Evolutionary conservation across 2,888 invertebrate genomes (phyloP).

Genomic region (Trachelus stipa): DNA sequence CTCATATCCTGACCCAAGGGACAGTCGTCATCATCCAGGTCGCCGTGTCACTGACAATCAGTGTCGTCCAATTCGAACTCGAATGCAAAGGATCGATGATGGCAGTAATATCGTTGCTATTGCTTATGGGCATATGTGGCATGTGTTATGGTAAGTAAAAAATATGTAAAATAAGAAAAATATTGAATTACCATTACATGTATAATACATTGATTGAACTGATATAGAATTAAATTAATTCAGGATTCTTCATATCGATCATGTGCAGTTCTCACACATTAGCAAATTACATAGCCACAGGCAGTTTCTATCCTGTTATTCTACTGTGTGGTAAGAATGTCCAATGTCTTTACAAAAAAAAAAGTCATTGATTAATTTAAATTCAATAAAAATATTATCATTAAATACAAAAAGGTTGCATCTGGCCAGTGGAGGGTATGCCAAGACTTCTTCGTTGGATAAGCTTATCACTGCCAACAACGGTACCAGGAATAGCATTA

Average conservation of each 20-base stretch:
- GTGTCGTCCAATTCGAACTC: conserved; percentile 73
- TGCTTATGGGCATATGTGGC: conserved; percentile 83
- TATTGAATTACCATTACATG: conserved; percentile 4
- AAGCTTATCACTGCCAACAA: conserved; percentile 81
- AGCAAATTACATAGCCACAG: conserved; percentile 87
- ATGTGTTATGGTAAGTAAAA: conserved; percentile 79
- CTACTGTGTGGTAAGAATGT: conserved; percentile 81
- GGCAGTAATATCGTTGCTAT: conserved; percentile 73
- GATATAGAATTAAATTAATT: conserved; percentile 28
- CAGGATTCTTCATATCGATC: conserved; percentile 85
- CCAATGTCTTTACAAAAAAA: background rate
- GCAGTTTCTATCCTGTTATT: conserved; percentile 91
- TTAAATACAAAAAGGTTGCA: conserved; percentile 66
- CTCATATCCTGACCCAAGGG: conserved; percentile 83
- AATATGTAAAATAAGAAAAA: background rate
- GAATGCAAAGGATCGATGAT: conserved; percentile 73
- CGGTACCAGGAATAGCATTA: conserved; percentile 81
- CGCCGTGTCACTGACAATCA: conserved; percentile 72
- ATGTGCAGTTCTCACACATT: conserved; percentile 82
- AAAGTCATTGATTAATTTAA: background rate
- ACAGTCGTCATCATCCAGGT: conserved; percentile 80
- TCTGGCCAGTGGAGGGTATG: conserved; percentile 82
- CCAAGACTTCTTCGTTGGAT: conserved; percentile 72
- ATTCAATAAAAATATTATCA: background rate
- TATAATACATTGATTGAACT: background rate